Evolutionary conservation across 2,888 invertebrate species (phyloP), one percentile per base, ranked within the genome.

Genomic region (Apamea monoglypha): DNA sequence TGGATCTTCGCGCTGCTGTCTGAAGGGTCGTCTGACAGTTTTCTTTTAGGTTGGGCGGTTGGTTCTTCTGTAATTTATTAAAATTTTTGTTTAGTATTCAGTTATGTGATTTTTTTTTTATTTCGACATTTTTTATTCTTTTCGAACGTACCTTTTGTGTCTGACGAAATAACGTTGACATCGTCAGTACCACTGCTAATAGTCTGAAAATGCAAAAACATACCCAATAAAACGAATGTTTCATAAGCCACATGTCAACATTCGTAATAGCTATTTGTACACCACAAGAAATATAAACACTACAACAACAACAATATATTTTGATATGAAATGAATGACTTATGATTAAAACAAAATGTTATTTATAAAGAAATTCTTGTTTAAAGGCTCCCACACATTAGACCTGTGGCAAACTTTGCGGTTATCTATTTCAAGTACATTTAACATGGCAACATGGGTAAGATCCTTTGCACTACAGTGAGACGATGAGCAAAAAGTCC

Each of bases 1-100:
- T 92, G 94, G 61, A 96, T 92, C 85, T 97, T 97, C 3, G 95
- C 92, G 74, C 68, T 93, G 76, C 89, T 91, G 44, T 94, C 93
- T 3, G 85, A 80, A 3, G 89, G 72, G 25, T 95, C 94, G 10
- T 95, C 95, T 16, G 94, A 93, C 1, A 95, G 91, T 89, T 96
- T 96, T 85, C 96, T 92, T 91, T 97, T 96, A 2, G 91, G 64
- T 74, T 93, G 91, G 16, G 86, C 61, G 68, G 90, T 78, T 76
- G 88, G 88, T 59, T 92, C 92, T 85, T 92, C 96, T 96, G 93
- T 53, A 92, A 94, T 78, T 53, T 73, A n/a, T 56, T 50, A 0
- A 16, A 70, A 80, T 0, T 25, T 25, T 64, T 72, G 1, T 71
- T 40, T 21, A 50, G 25, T 63, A 40, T 18, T 29, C 18, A 10